phyloP scores from a whole-genome alignment of 2,113 vertebrate species.

The Uropsilus gracilis region DNA sequence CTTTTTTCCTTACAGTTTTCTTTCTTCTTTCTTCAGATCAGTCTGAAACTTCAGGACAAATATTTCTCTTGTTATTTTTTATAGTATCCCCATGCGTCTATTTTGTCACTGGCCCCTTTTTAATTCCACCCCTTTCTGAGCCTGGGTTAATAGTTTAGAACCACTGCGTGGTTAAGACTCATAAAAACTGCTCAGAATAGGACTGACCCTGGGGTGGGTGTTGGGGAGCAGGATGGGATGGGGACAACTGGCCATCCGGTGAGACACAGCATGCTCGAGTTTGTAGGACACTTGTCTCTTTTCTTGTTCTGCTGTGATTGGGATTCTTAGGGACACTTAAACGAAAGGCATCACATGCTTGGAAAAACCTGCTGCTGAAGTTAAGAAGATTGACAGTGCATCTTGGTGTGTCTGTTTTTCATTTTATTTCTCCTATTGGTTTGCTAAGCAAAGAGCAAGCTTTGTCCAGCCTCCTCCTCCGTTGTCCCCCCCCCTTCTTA shows the following conservation, averaged over 20 bases:
- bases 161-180: slow-evolving; percentile 81
- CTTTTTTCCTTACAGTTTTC: background rate
- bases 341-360: background rate
- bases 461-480: background rate
- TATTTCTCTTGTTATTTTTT: slow-evolving; percentile 77
- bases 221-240: too few relatives aligned
- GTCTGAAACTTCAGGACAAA: slow-evolving; percentile 75
- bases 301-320: background rate
- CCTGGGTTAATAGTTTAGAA: slow-evolving; percentile 85
- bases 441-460: slow-evolving; percentile 28
- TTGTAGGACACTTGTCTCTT: background rate
- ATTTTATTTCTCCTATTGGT: background rate
- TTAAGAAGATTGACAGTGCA: background rate
- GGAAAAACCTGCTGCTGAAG: background rate
- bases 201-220: slow-evolving; percentile 36
- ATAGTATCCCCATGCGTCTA: slow-evolving; percentile 80
- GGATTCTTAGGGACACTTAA: background rate
- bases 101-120: slow-evolving; percentile 79
- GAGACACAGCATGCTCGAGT: background rate
- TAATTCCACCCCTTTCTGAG: slow-evolving; percentile 82
- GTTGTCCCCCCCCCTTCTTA: background rate
- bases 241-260: background rate
- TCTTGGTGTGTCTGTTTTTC: background rate
- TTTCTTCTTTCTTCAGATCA: slow-evolving; percentile 65
- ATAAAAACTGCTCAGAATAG: slow-evolving; percentile 76